A percentile compares a stretch with the other conserved stretches of the same genome.
phyloP scores from a whole-genome alignment of 1,140 invertebrate genomes.

The Nomia melanderi region DNA sequence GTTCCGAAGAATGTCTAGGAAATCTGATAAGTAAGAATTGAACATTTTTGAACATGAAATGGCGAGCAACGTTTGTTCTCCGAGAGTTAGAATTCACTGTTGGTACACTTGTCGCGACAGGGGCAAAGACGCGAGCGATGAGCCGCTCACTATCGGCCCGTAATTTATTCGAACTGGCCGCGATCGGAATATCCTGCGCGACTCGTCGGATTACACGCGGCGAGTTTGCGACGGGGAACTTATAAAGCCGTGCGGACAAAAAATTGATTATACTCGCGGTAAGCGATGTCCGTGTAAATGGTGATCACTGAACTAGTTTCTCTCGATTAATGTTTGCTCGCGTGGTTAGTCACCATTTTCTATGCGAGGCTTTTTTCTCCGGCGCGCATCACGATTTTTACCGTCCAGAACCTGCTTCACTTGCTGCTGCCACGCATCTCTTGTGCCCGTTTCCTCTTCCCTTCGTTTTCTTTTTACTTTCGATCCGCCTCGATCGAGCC shows the following conservation, averaged over 20 bases:
- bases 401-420: no score
- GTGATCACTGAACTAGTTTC: not conserved
- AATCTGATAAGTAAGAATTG: no score
- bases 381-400: no score
- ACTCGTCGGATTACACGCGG: constrained; percentile 18
- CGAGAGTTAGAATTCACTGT: constrained; percentile 34
- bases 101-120: constrained; percentile 4
- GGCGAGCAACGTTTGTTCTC: constrained; percentile 12
- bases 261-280: not conserved
- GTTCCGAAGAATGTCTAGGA: no score
- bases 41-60: no score
- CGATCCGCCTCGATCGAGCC: no score
- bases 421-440: no score
- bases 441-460: no score
- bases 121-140: constrained; percentile 33
- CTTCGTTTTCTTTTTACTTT: no score
- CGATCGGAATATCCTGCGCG: constrained; percentile 25
- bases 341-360: no score
- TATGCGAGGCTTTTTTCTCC: no score
- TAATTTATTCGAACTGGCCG: constrained; percentile 42
- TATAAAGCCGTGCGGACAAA: not conserved
- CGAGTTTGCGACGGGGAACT: not conserved
- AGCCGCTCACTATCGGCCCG: constrained; percentile 25
- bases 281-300: not conserved
- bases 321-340: no score